Conservation (phyloP, 2,888 invertebrate genomes). For the Agrilus mali region DNA sequence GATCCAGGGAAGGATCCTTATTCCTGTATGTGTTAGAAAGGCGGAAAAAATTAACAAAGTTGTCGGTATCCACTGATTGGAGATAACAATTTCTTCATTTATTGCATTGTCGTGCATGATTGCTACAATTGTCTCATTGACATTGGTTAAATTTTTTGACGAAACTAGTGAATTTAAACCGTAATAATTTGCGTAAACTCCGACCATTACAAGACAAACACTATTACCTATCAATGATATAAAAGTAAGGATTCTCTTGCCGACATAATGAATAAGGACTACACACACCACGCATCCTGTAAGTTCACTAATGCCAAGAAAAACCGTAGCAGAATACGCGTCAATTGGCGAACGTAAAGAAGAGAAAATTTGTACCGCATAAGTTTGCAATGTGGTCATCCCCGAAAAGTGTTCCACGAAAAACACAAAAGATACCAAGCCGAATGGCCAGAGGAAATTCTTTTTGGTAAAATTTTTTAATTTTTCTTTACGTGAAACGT, state of each 20-base stretch:
- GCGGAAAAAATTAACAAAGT: slow-evolving; percentile 52
- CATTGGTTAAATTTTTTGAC: slow-evolving; percentile 2
- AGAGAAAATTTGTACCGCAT: slow-evolving; percentile 61
- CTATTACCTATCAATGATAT: slow-evolving; percentile 55
- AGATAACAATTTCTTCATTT: background rate
- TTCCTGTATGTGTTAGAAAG: slow-evolving; percentile 55
- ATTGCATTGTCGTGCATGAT: background rate
- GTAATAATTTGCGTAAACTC: slow-evolving; percentile 38
- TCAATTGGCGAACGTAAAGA: slow-evolving; percentile 60
- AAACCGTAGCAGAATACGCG: slow-evolving; percentile 61
- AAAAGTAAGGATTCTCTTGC: slow-evolving; percentile 57
- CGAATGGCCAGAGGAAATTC: slow-evolving; percentile 56
- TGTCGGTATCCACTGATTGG: slow-evolving; percentile 50
- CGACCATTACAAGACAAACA: slow-evolving; percentile 48
- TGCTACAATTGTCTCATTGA: background rate
- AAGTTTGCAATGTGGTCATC: slow-evolving; percentile 60
- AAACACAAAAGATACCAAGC: slow-evolving; percentile 52
- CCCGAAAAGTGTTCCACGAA: slow-evolving; percentile 67
- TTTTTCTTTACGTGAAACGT: slow-evolving; percentile 11
- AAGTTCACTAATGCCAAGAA: slow-evolving; percentile 58
- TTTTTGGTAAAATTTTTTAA: slow-evolving; percentile 40
- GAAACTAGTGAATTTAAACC: slow-evolving; percentile 13
- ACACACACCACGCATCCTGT: slow-evolving; percentile 55
- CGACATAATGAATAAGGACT: slow-evolving; percentile 53
- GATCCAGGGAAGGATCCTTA: slow-evolving; percentile 67